Conservation (phyloP, 2,113 vertebrate species). For the Hoplias malabaricus region DNA sequence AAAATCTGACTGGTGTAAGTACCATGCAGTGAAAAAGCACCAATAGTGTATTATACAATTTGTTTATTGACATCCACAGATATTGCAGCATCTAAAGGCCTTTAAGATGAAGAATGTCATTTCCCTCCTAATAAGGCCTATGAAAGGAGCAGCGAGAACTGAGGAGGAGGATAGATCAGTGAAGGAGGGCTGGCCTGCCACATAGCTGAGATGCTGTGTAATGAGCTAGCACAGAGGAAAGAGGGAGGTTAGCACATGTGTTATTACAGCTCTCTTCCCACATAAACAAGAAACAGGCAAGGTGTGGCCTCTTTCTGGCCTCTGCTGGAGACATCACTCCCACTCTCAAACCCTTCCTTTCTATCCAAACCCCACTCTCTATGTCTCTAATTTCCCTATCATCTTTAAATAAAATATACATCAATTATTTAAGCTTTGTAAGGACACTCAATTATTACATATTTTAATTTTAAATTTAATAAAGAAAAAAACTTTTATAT, state of each 20-base stretch:
- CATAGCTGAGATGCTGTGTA: constrained; percentile 38
- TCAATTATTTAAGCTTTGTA: too few species aligned
- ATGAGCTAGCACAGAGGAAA: neutral
- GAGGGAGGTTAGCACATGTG: constrained; percentile 11
- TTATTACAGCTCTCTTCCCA: constrained; percentile 21
- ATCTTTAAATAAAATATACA: too few species aligned
- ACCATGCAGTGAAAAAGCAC: too few species aligned
- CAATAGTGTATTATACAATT: too few species aligned
- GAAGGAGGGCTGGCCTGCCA: constrained; percentile 25
- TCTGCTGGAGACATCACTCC: neutral
- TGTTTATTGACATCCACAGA: too few species aligned
- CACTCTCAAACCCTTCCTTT: neutral
- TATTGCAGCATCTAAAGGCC: too few species aligned
- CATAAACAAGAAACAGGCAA: constrained; percentile 23
- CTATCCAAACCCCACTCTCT: too few species aligned
- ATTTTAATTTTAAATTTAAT: too few species aligned
- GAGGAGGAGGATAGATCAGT: constrained; percentile 20
- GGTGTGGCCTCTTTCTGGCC: neutral
- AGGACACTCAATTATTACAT: too few species aligned
- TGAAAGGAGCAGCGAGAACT: neutral
- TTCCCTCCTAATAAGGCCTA: constrained; percentile 7
- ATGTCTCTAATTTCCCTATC: too few species aligned
- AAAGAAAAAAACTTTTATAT: too few species aligned
- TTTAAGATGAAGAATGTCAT: neutral
- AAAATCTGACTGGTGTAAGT: too few species aligned